phyloP scores from a whole-genome alignment of 1,140 invertebrate genomes.

The Lutraria rhynchaena region DNA sequence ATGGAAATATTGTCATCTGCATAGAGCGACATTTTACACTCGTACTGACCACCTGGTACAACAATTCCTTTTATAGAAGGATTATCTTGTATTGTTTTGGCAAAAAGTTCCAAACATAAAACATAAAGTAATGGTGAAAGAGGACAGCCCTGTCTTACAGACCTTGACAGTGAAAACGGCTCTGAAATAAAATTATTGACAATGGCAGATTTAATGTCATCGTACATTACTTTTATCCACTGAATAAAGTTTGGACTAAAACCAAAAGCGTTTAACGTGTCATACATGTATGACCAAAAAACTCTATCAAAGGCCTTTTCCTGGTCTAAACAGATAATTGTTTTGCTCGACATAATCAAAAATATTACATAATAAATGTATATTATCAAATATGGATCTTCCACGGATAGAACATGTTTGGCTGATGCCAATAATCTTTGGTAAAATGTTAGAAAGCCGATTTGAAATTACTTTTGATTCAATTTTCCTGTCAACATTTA shows the following conservation, averaged over 20 bases:
- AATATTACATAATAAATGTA: too few relatives aligned
- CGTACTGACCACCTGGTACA: conserved; percentile 56
- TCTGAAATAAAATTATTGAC: conserved; percentile 70
- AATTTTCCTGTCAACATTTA: conserved; percentile 53
- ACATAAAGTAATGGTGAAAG: conserved; percentile 81
- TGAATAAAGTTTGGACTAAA: conserved; percentile 63
- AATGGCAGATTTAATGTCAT: conserved; percentile 59
- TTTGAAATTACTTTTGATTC: conserved; percentile 63
- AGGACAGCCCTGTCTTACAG: conserved; percentile 81
- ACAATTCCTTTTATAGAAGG: conserved; percentile 61
- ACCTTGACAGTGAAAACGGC: conserved; percentile 70
- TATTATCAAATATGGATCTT: conserved; percentile 67
- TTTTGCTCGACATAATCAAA: conserved; percentile 67
- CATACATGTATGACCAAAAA: conserved; percentile 64
- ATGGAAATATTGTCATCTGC: conserved; percentile 66
- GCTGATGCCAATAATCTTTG: too few relatives aligned
- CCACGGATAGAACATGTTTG: too few relatives aligned
- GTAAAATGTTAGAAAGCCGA: conserved; percentile 50
- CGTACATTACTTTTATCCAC: conserved; percentile 67
- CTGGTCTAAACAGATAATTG: conserved; percentile 49
- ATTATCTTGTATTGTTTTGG: conserved; percentile 55
- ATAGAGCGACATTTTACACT: conserved; percentile 61
- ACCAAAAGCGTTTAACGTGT: conserved; percentile 55
- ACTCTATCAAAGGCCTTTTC: too few relatives aligned
- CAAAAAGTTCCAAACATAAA: conserved; percentile 79